Percentiles rank a stretch among this genome's conserved stretches.
These are phyloP conservation scores for Kradibia gibbosae DNA, from an alignment of 1,140 invertebrate genomes.

Conservation along the genomic window DNA sequence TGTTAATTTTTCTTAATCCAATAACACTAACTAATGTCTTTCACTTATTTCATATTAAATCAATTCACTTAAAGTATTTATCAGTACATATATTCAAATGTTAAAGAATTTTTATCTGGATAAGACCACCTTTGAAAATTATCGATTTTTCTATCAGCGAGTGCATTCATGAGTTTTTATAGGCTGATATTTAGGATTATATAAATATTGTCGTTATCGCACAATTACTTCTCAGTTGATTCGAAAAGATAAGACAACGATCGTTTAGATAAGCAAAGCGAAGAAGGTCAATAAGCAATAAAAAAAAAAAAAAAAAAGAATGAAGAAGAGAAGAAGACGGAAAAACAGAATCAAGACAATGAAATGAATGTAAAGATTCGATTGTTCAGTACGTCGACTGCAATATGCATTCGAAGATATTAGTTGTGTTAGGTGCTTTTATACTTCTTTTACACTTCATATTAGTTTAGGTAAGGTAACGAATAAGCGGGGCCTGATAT, in stretches of 20 bases:
- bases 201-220: background rate
- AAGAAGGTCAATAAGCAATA: background rate
- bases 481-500: conserved; percentile 32
- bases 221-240: background rate
- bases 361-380: background rate
- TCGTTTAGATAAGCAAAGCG: background rate
- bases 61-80: no score
- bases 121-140: no score
- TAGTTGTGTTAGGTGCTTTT: conserved; percentile 24
- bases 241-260: background rate
- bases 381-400: background rate
- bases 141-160: no score
- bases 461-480: conserved; percentile 36
- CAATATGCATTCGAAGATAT: background rate
- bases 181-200: background rate
- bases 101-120: no score
- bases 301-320: background rate
- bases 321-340: background rate
- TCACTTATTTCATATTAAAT: no score
- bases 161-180: background rate
- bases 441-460: background rate
- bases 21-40: no score
- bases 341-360: background rate
- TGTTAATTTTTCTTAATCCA: no score
- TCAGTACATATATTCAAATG: no score